These are phyloP conservation scores for Dallia pectoralis DNA, from an alignment of 2,797 vertebrate species.

Conservation along the genomic window DNA sequence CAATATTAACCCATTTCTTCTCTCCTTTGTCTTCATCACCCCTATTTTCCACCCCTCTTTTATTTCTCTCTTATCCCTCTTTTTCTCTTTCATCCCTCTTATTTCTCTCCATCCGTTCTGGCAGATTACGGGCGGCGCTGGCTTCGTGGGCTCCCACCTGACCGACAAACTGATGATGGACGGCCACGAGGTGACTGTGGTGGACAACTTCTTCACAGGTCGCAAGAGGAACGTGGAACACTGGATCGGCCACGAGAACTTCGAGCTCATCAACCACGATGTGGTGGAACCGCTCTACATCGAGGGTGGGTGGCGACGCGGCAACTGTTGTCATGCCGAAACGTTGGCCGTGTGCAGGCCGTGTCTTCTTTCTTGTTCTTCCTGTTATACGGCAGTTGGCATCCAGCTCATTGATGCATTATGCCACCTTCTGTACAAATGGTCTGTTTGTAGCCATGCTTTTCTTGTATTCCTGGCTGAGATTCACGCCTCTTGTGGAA, in stretches of 20 bases:
- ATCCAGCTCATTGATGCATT: too few species aligned
- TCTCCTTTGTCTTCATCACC: background rate
- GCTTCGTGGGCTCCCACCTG: conserved; percentile 97
- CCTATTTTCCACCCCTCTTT: background rate
- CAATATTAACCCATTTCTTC: background rate
- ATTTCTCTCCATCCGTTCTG: background rate
- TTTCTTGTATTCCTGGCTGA: too few species aligned
- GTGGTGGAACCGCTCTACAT: conserved; percentile 98
- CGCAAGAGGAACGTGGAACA: conserved; percentile 98
- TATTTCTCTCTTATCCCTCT: background rate
- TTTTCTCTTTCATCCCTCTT: background rate
- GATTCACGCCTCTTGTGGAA: too few species aligned
- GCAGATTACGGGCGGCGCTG: conserved; percentile 88
- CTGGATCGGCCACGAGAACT: conserved; percentile 99
- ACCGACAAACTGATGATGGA: conserved; percentile 99
- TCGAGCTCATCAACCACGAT: conserved; percentile 98
- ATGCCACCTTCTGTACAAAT: too few species aligned
- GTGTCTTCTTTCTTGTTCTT: too few species aligned
- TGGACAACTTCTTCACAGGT: conserved; percentile 99
- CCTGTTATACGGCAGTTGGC: too few species aligned
- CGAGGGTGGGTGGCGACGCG: conserved; percentile 80
- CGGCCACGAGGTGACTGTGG: conserved; percentile 98
- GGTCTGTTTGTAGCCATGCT: too few species aligned
- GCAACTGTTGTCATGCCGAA: background rate
- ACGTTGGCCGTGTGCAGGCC: too few species aligned